These are phyloP conservation scores for Cuculus canorus DNA, from an alignment of 2,797 vertebrate genomes.

Conservation along the genomic window DNA sequence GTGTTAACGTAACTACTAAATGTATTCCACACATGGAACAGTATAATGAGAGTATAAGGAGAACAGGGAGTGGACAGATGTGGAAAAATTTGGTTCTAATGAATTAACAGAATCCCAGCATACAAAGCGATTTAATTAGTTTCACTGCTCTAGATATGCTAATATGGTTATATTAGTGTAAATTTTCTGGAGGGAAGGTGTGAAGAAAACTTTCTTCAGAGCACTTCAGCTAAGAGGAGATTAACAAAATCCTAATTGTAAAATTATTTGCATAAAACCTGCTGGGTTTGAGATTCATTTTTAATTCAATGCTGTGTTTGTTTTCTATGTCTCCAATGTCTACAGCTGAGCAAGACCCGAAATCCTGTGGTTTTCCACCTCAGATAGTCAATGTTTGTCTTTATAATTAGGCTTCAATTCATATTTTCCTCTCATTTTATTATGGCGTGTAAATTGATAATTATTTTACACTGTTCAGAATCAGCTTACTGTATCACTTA, in stretches of 20 bases:
- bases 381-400: neutral
- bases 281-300: neutral
- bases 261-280: neutral
- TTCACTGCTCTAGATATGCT: neutral
- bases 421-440: neutral
- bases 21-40: neutral
- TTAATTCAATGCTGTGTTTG: neutral
- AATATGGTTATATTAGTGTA: neutral
- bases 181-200: neutral
- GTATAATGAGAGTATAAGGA: neutral
- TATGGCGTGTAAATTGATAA: neutral
- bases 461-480: neutral
- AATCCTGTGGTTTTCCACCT: neutral
- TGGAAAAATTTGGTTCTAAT: neutral
- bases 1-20: neutral
- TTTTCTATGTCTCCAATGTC: neutral
- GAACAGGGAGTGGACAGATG: neutral
- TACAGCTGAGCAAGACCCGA: neutral
- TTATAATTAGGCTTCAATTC: neutral
- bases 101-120: neutral
- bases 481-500: neutral
- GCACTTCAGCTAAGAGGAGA: neutral
- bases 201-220: neutral
- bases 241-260: neutral
- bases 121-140: neutral